Percentiles rank a stretch among this genome's conserved stretches.
These are phyloP conservation scores for Lasioglossum albipes DNA, from an alignment of 1,140 invertebrate genomes.

Conservation along the genomic window DNA sequence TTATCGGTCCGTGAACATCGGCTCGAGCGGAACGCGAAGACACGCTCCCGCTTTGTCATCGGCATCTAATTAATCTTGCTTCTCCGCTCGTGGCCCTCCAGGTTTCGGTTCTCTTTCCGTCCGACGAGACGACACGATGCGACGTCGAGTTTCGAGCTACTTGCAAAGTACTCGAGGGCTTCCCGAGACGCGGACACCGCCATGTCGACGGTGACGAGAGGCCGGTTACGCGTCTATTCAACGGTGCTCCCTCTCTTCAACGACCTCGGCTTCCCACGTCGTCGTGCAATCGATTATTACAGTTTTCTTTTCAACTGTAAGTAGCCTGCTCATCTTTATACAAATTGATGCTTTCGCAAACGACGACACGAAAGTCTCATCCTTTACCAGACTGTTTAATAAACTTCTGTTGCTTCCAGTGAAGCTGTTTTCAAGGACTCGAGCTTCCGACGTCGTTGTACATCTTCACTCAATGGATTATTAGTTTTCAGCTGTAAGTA, in stretches of 20 bases:
- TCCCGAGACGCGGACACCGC: conserved; percentile 53
- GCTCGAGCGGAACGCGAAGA: conserved; percentile 23
- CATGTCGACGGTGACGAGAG: conserved; percentile 23
- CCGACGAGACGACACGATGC: conserved; percentile 1
- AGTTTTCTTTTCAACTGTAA: too few relatives aligned
- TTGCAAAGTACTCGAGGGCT: conserved; percentile 64
- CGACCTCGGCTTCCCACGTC: background rate
- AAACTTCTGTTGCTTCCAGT: too few relatives aligned
- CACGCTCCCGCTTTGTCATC: conserved; percentile 47
- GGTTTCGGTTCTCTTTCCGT: conserved; percentile 20
- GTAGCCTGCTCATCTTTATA: too few relatives aligned
- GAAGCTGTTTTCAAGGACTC: too few relatives aligned
- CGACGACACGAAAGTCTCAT: too few relatives aligned
- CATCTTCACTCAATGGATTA: too few relatives aligned
- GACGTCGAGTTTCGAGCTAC: conserved; percentile 57
- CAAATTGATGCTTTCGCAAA: too few relatives aligned
- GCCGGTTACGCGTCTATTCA: conserved; percentile 7
- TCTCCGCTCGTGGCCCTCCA: background rate
- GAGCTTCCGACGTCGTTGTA: too few relatives aligned
- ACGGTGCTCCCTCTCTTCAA: background rate
- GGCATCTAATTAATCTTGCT: conserved; percentile 52
- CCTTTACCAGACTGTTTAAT: too few relatives aligned
- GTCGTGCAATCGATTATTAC: background rate
- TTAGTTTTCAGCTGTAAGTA: too few relatives aligned
- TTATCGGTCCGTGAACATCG: conserved; percentile 46